Evolutionary conservation across 2,888 invertebrate species (phyloP).

Genomic region (Muscina levida): DNA sequence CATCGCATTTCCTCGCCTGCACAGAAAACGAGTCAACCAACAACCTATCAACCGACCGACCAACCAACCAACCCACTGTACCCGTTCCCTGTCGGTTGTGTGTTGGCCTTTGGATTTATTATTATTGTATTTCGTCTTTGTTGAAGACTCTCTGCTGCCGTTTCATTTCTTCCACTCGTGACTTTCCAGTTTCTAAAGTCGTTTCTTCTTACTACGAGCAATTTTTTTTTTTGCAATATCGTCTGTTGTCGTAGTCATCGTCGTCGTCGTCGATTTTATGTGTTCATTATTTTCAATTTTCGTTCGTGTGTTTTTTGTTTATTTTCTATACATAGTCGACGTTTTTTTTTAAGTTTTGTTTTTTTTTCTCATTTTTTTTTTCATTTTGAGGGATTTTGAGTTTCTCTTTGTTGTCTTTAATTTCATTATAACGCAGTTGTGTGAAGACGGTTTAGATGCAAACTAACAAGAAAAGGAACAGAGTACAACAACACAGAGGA

Average conservation of each 20-base stretch:
- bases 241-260: constrained; percentile 2
- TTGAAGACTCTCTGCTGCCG: constrained; percentile 35
- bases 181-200: constrained; percentile 64
- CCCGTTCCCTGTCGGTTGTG: constrained; percentile 40
- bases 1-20: too few species aligned
- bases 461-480: constrained; percentile 35
- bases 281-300: constrained; percentile 30
- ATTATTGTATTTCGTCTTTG: constrained; percentile 19
- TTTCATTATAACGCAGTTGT: constrained; percentile 63
- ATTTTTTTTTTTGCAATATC: constrained; percentile 41
- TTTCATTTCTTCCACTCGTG: constrained; percentile 59
- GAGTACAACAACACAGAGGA: constrained; percentile 23
- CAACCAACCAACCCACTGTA: constrained; percentile 55
- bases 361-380: constrained; percentile 38
- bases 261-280: not conserved
- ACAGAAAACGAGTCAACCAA: not conserved
- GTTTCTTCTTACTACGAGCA: constrained; percentile 32
- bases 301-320: constrained; percentile 31
- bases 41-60: constrained; percentile 22
- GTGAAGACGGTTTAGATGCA: constrained; percentile 62
- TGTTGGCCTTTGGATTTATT: constrained; percentile 53
- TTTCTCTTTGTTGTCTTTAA: constrained; percentile 61
- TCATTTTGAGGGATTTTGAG: constrained; percentile 43
- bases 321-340: constrained; percentile 29
- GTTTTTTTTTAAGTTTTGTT: constrained; percentile 28